A percentile compares a stretch with the other conserved stretches of the same genome.
Evolutionary conservation across 2,797 vertebrate genomes (phyloP).

Genomic region (Karalla daura): DNA sequence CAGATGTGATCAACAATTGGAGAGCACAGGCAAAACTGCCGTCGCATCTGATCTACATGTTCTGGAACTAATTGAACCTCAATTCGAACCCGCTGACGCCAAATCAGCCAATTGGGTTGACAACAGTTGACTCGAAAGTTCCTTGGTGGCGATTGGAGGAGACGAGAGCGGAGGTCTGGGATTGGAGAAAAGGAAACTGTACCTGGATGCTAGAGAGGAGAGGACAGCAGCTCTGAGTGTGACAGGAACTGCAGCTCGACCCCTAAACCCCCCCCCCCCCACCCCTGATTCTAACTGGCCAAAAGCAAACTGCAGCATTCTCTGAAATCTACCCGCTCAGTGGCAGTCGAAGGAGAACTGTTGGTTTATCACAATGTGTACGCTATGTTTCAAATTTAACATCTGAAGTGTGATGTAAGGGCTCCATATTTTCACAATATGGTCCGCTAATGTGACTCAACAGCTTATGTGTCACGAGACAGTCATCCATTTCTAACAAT

Average conservation of each 20-base stretch:
- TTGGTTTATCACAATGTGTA: conserved; percentile 13
- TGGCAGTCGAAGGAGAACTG: conserved; percentile 8
- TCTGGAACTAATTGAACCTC: conserved; percentile 33
- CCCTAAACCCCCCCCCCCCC: conserved; percentile 38
- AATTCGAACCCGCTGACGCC: conserved; percentile 18
- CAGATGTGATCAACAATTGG: conserved; percentile 63
- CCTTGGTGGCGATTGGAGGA: conserved; percentile 79
- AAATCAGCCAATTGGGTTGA: conserved; percentile 63
- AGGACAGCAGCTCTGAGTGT: conserved; percentile 68
- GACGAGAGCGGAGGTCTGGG: conserved; percentile 69
- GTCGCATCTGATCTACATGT: conserved; percentile 61
- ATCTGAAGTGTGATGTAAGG: conserved; percentile 52
- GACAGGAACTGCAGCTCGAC: conserved; percentile 72
- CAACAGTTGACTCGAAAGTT: conserved; percentile 49
- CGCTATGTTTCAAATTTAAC: conserved; percentile 32
- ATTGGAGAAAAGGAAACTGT: conserved; percentile 56
- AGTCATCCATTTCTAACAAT: conserved; percentile 72
- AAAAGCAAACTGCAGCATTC: conserved; percentile 19
- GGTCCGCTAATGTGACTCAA: conserved; percentile 51
- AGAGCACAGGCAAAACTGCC: conserved; percentile 40
- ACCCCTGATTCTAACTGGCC: conserved; percentile 52
- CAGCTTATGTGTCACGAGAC: conserved; percentile 53
- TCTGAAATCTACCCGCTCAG: conserved; percentile 14
- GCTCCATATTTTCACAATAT: conserved; percentile 61
- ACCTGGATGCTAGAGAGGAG: conserved; percentile 62